Conservation (phyloP, 2,113 vertebrate genomes). For the Anolis carolinensis region DNA sequence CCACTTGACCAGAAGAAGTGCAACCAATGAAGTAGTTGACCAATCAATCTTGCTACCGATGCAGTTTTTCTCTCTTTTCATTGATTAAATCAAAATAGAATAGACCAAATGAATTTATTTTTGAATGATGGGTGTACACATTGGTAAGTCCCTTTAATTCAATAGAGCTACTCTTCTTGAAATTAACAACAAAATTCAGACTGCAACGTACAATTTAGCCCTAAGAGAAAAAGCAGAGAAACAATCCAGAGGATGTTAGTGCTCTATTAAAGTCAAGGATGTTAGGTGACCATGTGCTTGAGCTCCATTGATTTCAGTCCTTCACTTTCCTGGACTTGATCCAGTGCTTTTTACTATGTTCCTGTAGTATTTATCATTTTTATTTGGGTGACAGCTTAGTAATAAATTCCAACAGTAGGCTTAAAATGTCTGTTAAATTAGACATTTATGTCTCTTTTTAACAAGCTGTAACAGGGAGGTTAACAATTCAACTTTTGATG, state of each 20-base stretch:
- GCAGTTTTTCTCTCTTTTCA: too few relatives aligned
- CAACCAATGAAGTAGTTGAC: too few relatives aligned
- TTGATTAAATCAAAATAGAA: too few relatives aligned
- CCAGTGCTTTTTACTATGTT: conserved; percentile 38
- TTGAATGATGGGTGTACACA: too few relatives aligned
- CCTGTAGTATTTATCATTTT: neutral
- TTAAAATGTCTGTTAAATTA: conserved; percentile 55
- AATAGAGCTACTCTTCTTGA: too few relatives aligned
- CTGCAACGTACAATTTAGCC: too few relatives aligned
- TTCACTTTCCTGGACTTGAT: conserved; percentile 9
- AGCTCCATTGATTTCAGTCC: neutral
- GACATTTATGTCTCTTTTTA: conserved; percentile 47
- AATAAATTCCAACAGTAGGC: conserved; percentile 8
- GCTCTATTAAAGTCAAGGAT: neutral
- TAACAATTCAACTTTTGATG: conserved; percentile 58
- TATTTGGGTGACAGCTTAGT: neutral
- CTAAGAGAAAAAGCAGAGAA: neutral
- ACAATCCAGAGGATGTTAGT: neutral
- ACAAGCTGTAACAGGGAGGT: conserved; percentile 31
- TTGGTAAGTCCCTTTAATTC: too few relatives aligned
- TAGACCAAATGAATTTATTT: too few relatives aligned
- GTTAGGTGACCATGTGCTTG: neutral
- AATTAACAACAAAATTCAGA: too few relatives aligned
- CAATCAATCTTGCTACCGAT: too few relatives aligned
- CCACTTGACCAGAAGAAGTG: too few relatives aligned